These are phyloP conservation scores for Astyanax mexicanus DNA, from an alignment of 2,797 vertebrate species.

Conservation along the genomic window DNA sequence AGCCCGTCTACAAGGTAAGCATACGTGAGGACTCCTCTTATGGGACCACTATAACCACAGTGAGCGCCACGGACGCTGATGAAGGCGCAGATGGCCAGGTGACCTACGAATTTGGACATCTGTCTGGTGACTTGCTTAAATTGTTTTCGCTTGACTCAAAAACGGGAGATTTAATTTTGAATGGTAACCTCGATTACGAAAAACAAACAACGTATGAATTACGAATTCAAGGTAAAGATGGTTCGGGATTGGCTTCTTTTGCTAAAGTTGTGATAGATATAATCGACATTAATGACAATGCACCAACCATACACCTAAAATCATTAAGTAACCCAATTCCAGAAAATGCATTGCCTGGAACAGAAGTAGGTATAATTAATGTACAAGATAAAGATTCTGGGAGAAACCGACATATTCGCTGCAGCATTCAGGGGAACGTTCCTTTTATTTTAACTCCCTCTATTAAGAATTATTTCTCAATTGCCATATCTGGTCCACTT, in stretches of 20 bases:
- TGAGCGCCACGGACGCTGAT: constrained; percentile 71
- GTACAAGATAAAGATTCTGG: constrained; percentile 59
- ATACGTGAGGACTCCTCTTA: constrained; percentile 69
- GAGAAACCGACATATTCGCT: constrained; percentile 51
- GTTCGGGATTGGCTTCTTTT: constrained; percentile 65
- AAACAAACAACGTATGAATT: constrained; percentile 67
- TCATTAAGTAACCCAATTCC: constrained; percentile 59
- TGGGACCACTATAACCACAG: constrained; percentile 63
- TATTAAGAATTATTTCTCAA: constrained; percentile 34
- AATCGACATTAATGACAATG: constrained; percentile 75
- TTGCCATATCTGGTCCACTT: constrained; percentile 1
- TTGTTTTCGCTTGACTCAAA: constrained; percentile 64
- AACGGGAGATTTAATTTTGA: constrained; percentile 65
- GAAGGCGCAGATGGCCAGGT: constrained; percentile 71
- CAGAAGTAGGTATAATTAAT: constrained; percentile 54
- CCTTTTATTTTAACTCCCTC: constrained; percentile 49
- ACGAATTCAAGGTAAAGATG: constrained; percentile 71
- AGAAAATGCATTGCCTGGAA: constrained; percentile 45
- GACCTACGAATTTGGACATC: constrained; percentile 68
- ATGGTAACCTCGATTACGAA: constrained; percentile 70
- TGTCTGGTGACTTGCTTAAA: constrained; percentile 58
- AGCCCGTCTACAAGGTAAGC: constrained; percentile 67
- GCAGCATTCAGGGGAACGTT: constrained; percentile 42
- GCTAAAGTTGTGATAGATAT: constrained; percentile 68
- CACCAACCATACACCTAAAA: constrained; percentile 59